A percentile compares a stretch with the other conserved stretches of the same genome.
These are phyloP conservation scores for Aphrophora alni DNA, from an alignment of 2,888 invertebrate species.

Conservation along the genomic window DNA sequence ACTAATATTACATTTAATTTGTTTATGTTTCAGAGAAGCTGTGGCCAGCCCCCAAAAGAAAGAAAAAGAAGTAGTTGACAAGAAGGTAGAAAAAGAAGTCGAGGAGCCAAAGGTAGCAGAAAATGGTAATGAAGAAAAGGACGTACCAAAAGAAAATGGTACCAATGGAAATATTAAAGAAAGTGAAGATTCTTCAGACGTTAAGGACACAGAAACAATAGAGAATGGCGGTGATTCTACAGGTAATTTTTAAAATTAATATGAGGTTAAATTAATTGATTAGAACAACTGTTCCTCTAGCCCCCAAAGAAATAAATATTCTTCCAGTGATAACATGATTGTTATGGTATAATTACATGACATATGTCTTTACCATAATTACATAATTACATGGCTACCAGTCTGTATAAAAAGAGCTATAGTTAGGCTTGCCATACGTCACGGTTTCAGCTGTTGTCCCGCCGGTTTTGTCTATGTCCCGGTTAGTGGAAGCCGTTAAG, in stretches of 20 bases:
- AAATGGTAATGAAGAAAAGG: constrained; percentile 51
- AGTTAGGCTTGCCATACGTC: too few species aligned
- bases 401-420: too few species aligned
- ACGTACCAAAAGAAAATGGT: constrained; percentile 57
- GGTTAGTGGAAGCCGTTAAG: too few species aligned
- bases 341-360: too few species aligned
- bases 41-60: constrained; percentile 59
- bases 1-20: too few species aligned
- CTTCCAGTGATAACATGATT: too few species aligned
- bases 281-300: too few species aligned
- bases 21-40: constrained; percentile 54
- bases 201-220: constrained; percentile 57
- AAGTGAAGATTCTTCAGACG: constrained; percentile 58
- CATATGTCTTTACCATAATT: too few species aligned
- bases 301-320: too few species aligned
- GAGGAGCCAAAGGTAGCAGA: constrained; percentile 47
- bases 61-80: constrained; percentile 62
- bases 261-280: background rate
- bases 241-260: constrained; percentile 53
- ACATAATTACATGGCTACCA: too few species aligned
- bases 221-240: constrained; percentile 58
- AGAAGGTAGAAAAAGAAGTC: constrained; percentile 54
- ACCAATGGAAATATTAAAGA: constrained; percentile 46
- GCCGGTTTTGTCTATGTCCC: too few species aligned
- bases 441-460: too few species aligned